Evolutionary conservation across 2,888 invertebrate species (phyloP).

Genomic region (Itoplectis maculator): DNA sequence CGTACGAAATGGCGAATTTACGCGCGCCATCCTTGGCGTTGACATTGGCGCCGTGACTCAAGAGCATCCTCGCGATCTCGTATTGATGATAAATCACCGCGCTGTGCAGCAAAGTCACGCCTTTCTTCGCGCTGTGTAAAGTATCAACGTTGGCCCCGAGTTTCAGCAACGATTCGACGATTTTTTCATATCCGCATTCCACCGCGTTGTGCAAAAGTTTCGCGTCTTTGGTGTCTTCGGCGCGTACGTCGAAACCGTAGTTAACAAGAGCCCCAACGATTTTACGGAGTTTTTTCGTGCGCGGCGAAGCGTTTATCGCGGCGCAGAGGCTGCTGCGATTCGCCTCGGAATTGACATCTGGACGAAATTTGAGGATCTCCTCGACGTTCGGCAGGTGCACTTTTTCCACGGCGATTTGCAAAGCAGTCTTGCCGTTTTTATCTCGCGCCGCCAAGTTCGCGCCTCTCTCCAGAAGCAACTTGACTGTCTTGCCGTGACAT

Average conservation of each 20-base stretch:
- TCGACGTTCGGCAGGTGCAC: constrained; percentile 1
- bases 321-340: background rate
- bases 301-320: background rate
- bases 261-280: constrained; percentile 31
- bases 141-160: constrained; percentile 9
- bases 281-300: background rate
- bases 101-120: constrained; percentile 36
- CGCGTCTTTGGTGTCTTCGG: constrained; percentile 13
- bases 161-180: constrained; percentile 26
- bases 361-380: constrained; percentile 6
- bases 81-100: constrained; percentile 21
- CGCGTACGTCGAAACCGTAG: constrained; percentile 14
- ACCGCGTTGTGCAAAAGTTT: constrained; percentile 36
- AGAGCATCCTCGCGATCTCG: constrained; percentile 13
- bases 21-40: background rate
- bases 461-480: constrained; percentile 40
- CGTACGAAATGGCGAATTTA: constrained; percentile 1
- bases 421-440: constrained; percentile 17
- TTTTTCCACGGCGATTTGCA: constrained; percentile 28
- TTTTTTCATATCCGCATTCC: constrained; percentile 1
- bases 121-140: background rate
- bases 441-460: constrained; percentile 25
- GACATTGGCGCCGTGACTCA: constrained; percentile 29
- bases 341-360: background rate
- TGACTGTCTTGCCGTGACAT: background rate